These are phyloP conservation scores for Lasioglossum baleicum DNA, from an alignment of 1,140 invertebrate genomes.

Conservation along the genomic window DNA sequence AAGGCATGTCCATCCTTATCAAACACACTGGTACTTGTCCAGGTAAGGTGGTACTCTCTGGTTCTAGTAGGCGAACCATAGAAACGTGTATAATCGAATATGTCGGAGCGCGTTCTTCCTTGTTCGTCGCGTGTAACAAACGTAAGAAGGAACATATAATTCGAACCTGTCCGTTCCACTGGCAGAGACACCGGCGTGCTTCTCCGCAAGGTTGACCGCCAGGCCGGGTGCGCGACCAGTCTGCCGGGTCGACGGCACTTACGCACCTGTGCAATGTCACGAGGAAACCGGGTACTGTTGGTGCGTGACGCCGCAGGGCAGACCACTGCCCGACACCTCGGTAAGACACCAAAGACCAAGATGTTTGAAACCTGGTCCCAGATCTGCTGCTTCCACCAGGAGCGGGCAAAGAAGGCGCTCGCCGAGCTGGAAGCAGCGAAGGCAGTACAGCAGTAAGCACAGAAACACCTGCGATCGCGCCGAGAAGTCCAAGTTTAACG, in stretches of 20 bases:
- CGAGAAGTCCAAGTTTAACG: constrained; percentile 90
- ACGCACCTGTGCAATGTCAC: constrained; percentile 91
- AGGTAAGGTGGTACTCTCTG: constrained; percentile 76
- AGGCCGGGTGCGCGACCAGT: constrained; percentile 78
- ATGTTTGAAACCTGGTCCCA: constrained; percentile 79
- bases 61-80: constrained; percentile 4
- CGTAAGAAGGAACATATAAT: not conserved
- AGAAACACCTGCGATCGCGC: constrained; percentile 83
- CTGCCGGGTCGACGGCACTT: constrained; percentile 90
- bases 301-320: constrained; percentile 91
- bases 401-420: constrained; percentile 70
- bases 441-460: constrained; percentile 68
- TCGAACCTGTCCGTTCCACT: constrained; percentile 41
- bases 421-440: constrained; percentile 71
- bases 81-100: too few relatives aligned
- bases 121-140: not conserved
- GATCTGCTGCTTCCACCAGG: constrained; percentile 61
- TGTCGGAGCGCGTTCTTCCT: not conserved
- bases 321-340: constrained; percentile 88
- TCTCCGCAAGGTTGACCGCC: constrained; percentile 75
- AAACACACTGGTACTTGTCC: constrained; percentile 87
- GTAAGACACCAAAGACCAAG: constrained; percentile 85
- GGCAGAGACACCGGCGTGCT: constrained; percentile 79
- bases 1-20: constrained; percentile 84
- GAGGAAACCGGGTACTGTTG: constrained; percentile 87